These are phyloP conservation scores for Poeciliopsis retropinna DNA, from an alignment of 2,113 vertebrate genomes.

Conservation along the genomic window DNA sequence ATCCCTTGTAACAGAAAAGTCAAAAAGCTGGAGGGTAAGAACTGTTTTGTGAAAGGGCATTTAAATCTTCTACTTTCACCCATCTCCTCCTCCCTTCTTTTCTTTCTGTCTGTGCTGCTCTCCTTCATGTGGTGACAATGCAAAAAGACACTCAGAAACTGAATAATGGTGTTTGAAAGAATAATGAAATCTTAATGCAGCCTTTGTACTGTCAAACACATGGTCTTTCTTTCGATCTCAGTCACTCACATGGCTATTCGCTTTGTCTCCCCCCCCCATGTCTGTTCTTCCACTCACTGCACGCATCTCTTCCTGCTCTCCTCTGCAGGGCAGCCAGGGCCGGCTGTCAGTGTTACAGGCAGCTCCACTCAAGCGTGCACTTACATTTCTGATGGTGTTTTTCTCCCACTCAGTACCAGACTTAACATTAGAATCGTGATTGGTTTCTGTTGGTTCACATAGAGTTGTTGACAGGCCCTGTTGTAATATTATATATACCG, in stretches of 20 bases:
- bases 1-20: background rate
- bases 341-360: conserved; percentile 36
- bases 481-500: conserved; percentile 49
- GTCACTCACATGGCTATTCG: conserved; percentile 15
- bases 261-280: conserved; percentile 20
- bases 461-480: conserved; percentile 45
- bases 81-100: background rate
- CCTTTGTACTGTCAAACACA: conserved; percentile 55
- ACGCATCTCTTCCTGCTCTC: conserved; percentile 11
- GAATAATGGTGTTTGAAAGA: conserved; percentile 53
- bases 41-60: conserved; percentile 10
- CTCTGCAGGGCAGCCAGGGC: conserved; percentile 42
- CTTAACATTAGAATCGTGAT: conserved; percentile 38
- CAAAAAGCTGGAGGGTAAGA: background rate
- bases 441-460: conserved; percentile 46
- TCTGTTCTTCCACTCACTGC: conserved; percentile 5
- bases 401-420: conserved; percentile 25
- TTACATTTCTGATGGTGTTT: conserved; percentile 49
- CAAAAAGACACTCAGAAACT: conserved; percentile 50
- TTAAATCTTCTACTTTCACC: background rate
- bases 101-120: conserved; percentile 11
- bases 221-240: conserved; percentile 12
- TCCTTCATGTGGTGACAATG: conserved; percentile 49
- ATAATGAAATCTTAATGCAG: conserved; percentile 56
- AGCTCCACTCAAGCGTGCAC: conserved; percentile 40